Percentiles rank a stretch among this genome's conserved stretches.
Evolutionary conservation across 64 coral and sea anemone species (phyloP).

Genomic region (Cladopsammia gracilis): DNA sequence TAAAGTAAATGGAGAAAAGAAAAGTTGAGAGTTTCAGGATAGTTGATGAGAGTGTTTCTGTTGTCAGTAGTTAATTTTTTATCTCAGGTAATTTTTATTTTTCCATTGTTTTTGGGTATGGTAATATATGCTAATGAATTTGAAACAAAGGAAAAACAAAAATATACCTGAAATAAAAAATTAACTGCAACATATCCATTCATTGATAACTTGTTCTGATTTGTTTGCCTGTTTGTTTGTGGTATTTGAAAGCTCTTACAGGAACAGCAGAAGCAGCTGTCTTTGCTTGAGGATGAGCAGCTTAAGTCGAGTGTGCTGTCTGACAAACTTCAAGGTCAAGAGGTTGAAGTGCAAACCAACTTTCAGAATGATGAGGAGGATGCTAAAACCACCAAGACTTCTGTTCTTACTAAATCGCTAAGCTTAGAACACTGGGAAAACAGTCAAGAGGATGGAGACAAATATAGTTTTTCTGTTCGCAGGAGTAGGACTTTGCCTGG

Average conservation of each 20-base stretch:
- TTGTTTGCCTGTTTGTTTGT: background rate
- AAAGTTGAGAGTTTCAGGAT: too few relatives aligned
- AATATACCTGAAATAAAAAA: too few relatives aligned
- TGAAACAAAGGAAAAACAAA: too few relatives aligned
- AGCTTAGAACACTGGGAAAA: background rate
- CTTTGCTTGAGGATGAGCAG: slow-evolving; percentile 22
- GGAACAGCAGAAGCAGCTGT: slow-evolving; percentile 31
- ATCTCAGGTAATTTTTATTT: too few relatives aligned
- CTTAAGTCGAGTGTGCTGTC: background rate
- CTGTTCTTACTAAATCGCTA: background rate
- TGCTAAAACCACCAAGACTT: background rate
- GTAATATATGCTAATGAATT: too few relatives aligned
- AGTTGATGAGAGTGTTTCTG: too few relatives aligned
- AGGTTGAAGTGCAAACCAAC: background rate
- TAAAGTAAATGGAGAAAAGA: too few relatives aligned
- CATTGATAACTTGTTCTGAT: background rate
- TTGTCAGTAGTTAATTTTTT: too few relatives aligned
- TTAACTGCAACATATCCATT: too few relatives aligned
- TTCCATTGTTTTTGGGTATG: too few relatives aligned
- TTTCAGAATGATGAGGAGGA: slow-evolving; percentile 4
- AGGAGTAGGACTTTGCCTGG: slow-evolving; percentile 29
- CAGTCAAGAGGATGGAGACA: slow-evolving; percentile 11
- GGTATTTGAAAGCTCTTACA: background rate
- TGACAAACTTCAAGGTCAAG: slow-evolving; percentile 35
- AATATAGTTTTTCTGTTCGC: background rate